Percentiles rank a stretch among this genome's conserved stretches.
Conservation (phyloP, 2,797 vertebrate genomes). For the Galago senegalensis region DNA sequence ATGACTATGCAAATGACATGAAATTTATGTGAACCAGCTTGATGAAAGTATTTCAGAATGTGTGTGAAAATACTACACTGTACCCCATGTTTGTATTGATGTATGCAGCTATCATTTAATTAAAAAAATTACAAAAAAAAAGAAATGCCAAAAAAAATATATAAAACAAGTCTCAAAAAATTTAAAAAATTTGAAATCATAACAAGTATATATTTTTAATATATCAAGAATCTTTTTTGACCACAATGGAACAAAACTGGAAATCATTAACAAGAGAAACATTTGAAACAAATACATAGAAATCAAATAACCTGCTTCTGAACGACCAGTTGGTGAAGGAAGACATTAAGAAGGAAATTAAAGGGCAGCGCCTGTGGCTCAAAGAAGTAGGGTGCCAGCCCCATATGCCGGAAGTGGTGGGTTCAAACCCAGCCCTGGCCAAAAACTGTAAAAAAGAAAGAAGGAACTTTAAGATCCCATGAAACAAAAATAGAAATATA, state of each 20-base stretch:
- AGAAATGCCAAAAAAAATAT: too few relatives aligned
- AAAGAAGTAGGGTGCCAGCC: too few relatives aligned
- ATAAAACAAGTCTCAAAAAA: not conserved
- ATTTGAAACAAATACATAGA: not conserved
- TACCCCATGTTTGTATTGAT: too few relatives aligned
- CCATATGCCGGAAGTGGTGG: too few relatives aligned
- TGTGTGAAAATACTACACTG: too few relatives aligned
- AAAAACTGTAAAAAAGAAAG: not conserved
- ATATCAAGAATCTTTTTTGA: not conserved
- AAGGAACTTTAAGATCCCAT: not conserved
- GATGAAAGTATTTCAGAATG: too few relatives aligned
- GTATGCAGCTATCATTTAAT: too few relatives aligned
- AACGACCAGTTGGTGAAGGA: not conserved
- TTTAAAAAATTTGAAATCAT: not conserved
- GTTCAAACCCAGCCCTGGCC: too few relatives aligned
- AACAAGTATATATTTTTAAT: not conserved
- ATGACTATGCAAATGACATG: too few relatives aligned
- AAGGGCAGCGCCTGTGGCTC: not conserved
- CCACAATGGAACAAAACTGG: not conserved
- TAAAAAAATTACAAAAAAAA: too few relatives aligned
- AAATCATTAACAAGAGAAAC: not conserved
- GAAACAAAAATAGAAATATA: not conserved
- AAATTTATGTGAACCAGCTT: too few relatives aligned
- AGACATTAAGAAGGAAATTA: not conserved
- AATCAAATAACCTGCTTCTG: not conserved